Evolutionary conservation across 2,797 vertebrate genomes (phyloP).

Genomic region (Psittacula echo): DNA sequence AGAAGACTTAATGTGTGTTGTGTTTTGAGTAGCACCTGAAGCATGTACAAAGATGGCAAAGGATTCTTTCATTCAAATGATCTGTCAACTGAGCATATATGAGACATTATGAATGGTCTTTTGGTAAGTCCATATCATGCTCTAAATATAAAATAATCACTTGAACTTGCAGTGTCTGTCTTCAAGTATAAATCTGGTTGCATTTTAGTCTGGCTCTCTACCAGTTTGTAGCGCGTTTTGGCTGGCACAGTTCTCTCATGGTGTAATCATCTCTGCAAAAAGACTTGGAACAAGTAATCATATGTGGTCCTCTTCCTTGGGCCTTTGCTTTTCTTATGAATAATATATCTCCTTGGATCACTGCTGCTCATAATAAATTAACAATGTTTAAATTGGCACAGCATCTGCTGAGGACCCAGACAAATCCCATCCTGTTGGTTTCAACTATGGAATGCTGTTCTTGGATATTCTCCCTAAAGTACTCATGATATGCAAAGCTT

Average conservation of each 20-base stretch:
- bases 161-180: background rate
- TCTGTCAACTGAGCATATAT: background rate
- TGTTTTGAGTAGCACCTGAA: background rate
- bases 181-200: background rate
- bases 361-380: conserved; percentile 58
- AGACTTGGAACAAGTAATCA: background rate
- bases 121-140: background rate
- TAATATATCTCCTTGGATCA: conserved; percentile 45
- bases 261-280: background rate
- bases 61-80: background rate
- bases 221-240: background rate
- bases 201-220: background rate
- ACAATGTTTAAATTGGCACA: conserved; percentile 13
- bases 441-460: conserved; percentile 11
- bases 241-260: background rate
- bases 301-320: background rate
- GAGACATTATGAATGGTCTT: background rate
- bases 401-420: conserved; percentile 22
- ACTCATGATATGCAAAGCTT: background rate
- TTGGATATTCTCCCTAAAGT: conserved; percentile 21
- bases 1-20: background rate
- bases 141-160: background rate
- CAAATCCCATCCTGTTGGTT: conserved; percentile 37
- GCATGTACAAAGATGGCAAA: background rate
- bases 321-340: conserved; percentile 38